phyloP scores from a whole-genome alignment of 2,797 vertebrate species.

The Pipistrellus pipistrellus region DNA sequence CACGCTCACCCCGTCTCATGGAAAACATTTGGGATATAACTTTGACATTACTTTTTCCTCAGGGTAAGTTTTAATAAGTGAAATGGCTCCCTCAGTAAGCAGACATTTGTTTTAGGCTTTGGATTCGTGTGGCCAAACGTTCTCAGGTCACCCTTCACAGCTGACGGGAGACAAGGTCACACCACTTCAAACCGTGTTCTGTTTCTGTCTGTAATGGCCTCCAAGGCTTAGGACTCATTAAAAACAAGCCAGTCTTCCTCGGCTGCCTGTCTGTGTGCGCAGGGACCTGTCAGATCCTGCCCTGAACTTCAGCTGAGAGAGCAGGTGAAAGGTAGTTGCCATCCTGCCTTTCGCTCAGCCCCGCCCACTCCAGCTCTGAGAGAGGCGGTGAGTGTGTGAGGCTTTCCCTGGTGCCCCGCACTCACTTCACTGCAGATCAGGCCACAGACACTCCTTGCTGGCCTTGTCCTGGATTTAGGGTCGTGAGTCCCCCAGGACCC shows the following conservation, averaged over 20 bases:
- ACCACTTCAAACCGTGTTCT: not conserved
- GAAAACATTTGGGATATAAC: not conserved
- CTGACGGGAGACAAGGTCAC: not conserved
- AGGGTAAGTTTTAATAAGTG: not conserved
- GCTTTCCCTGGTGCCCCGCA: not conserved
- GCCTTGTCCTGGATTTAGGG: too few relatives aligned
- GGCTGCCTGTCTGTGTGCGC: not conserved
- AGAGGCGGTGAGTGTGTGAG: not conserved
- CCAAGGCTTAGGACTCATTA: not conserved
- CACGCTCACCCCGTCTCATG: too few relatives aligned
- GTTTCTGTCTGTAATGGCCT: accelerated
- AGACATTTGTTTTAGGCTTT: not conserved
- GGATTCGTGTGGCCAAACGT: not conserved
- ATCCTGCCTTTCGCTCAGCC: not conserved
- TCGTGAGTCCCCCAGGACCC: too few relatives aligned
- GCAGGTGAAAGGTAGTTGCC: not conserved
- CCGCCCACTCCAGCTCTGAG: not conserved
- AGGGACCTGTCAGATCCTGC: not conserved
- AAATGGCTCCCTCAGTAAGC: not conserved
- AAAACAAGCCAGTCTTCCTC: not conserved
- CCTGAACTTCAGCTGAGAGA: not conserved
- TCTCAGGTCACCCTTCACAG: not conserved
- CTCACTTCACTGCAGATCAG: not conserved
- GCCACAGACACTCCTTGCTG: not conserved
- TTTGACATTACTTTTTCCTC: not conserved